A percentile compares a stretch with the other conserved stretches of the same genome.
Evolutionary conservation across 2,113 vertebrate genomes (phyloP).

Genomic region (Crotalus helleri): DNA sequence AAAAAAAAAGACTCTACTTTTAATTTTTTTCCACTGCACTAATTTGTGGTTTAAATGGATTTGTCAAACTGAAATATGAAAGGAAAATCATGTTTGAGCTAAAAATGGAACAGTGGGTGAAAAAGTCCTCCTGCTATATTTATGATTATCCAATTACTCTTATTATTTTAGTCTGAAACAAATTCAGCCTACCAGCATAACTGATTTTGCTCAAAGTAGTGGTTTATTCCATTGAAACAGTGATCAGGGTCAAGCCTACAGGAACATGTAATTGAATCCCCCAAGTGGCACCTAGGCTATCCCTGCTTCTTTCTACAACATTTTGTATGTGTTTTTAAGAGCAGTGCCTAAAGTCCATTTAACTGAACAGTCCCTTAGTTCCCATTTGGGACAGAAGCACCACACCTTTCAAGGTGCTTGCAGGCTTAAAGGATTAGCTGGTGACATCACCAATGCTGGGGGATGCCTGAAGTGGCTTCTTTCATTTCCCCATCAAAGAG

Average conservation of each 20-base stretch:
- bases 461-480: background rate
- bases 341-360: constrained; percentile 19
- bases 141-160: constrained; percentile 30
- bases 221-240: background rate
- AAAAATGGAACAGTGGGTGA: constrained; percentile 2
- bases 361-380: constrained; percentile 26
- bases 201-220: background rate
- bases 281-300: constrained; percentile 9
- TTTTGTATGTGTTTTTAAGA: constrained; percentile 42
- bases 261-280: background rate
- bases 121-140: constrained; percentile 3
- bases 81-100: background rate
- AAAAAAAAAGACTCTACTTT: background rate
- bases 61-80: background rate
- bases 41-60: background rate
- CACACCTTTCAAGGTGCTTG: background rate
- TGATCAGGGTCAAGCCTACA: constrained; percentile 30
- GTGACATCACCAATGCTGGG: background rate
- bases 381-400: background rate
- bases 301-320: constrained; percentile 28
- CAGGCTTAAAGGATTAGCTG: background rate
- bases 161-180: constrained; percentile 30
- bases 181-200: background rate
- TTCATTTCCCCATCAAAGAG: too few relatives aligned
- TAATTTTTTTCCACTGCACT: background rate